Base-by-base conservation (phyloP, 2,888 invertebrate species). In the Entomobrya proxima region DNA sequence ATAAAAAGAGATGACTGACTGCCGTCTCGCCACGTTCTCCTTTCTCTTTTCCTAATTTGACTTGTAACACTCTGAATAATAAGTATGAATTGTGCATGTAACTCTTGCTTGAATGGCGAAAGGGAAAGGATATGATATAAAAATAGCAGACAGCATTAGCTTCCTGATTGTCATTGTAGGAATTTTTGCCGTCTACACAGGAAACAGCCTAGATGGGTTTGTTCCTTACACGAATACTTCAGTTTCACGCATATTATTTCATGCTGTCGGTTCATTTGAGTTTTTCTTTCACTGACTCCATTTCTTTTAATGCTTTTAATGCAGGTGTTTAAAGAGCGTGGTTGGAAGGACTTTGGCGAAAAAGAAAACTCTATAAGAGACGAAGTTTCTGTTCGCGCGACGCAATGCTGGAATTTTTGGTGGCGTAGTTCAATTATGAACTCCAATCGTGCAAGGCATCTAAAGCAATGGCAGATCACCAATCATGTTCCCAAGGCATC, bases 401-500 rank as follows among this genome's bases (percentile, higher is more conserved):
- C 85, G 27, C 79, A 86, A 82, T 84, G 86, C 86, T 97, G 96
- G 96, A 96, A 96, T 91, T 93, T 96, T 2, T 96, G 96, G 96
- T 97, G 96, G 96, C 93, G 95, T 90, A 95, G 95, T 2, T 94
- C 95, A 18, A 94, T 95, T n/a, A 95, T 96, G 91, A 94, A 96
- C 1, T 92, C 94, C 21, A 93, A 94, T 0, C 93, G 94, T 91
- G 94, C 95, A 91, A 94, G 94, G 91, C 93, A 94, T 80, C 93
- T 95, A 69, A 94, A 94, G 79, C 94, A 94, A 86, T 95, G 95
- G 95, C 95, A 95, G 94, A 95, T 94, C 90, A 94, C 96, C 91
- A 97, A 96, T 91, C 96, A 96, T 91, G 96, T 96, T 91, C 96
- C 96, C 11, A 96, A 96, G 92, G 95, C 95, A 37, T 94, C 95